Base-by-base conservation (phyloP, 2,888 invertebrate species). In the Lymantria dispar region DNA sequence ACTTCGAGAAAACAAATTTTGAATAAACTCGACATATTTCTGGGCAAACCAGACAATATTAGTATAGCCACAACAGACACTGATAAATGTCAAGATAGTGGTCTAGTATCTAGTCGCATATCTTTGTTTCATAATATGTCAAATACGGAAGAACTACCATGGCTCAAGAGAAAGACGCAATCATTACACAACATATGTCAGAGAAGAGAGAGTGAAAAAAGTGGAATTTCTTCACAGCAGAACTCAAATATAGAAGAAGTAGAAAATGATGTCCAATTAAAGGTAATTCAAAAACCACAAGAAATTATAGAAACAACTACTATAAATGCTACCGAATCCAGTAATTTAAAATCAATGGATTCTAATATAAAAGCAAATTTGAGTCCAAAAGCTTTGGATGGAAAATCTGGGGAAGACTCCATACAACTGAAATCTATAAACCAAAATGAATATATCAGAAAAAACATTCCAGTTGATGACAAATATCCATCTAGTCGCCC, bases 101-200 rank as follows among this genome's bases (percentile, higher is more conserved):
- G 91, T 58, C 74, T 91, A 60, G 91, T 91, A 44, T 90, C 87
- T 71, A 90, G 88, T 83, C 84, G 91, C 43, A 88, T 91, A 77
- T 85, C 87, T 48, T 65, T 91, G 58, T 91, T 85, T 50, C 89
- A 89, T 68, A 87, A 77, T 43, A 82, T 88, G 70, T 83, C 89
- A 12, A 76, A 82, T 52, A 80, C 81, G n/a, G 87, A 88, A 64
- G 80, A 83, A 36, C 50, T 78, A 48, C 69, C 81, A 22, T 78
- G 74, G 73, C 58, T 61, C 51, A 72, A 66, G 51, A 70, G 73
- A 53, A 87, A 84, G 71, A 76, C 79, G 59, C 74, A 77, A 58
- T 86, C 86, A 30, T 71, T 83, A 72, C 76, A 83, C 56, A 83
- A 86, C 52, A 81, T 88, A 54, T 64, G 70, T 52, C 72, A 70